phyloP scores from a whole-genome alignment of 1,140 invertebrate species.

The Glomeris maerens region DNA sequence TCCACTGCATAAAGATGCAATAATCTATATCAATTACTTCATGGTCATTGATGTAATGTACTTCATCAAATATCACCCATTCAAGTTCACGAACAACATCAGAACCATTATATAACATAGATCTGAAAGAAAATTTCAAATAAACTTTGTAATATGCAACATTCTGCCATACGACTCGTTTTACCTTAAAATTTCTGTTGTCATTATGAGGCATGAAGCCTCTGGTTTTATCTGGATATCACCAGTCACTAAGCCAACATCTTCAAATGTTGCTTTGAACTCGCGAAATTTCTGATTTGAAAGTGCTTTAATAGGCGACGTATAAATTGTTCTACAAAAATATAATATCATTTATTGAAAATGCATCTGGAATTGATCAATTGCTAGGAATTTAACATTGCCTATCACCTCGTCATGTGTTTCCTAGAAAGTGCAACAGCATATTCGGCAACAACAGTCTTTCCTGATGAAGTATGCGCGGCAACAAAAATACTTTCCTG shows the following conservation, averaged over 20 bases:
- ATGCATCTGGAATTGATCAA: neutral
- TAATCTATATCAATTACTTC: conserved; percentile 42
- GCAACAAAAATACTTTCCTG: conserved; percentile 94
- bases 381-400: conserved; percentile 1
- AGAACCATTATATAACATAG: conserved; percentile 92
- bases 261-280: conserved; percentile 76
- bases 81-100: conserved; percentile 91
- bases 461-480: conserved; percentile 97
- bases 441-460: conserved; percentile 98
- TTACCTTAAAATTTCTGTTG: conserved; percentile 86
- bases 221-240: conserved; percentile 90
- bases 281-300: conserved; percentile 99
- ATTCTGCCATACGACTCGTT: too few relatives aligned
- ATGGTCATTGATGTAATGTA: conserved; percentile 96
- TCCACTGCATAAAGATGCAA: neutral
- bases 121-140: conserved; percentile 31
- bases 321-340: conserved; percentile 77
- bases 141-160: too few relatives aligned
- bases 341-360: conserved; percentile 8
- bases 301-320: conserved; percentile 96
- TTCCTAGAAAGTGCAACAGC: conserved; percentile 79
- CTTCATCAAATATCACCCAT: conserved; percentile 99
- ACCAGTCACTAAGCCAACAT: conserved; percentile 88
- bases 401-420: conserved; percentile 66
- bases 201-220: conserved; percentile 95